These are phyloP conservation scores for Cephus pygmeus DNA, from an alignment of 2,888 invertebrate species.

Conservation along the genomic window DNA sequence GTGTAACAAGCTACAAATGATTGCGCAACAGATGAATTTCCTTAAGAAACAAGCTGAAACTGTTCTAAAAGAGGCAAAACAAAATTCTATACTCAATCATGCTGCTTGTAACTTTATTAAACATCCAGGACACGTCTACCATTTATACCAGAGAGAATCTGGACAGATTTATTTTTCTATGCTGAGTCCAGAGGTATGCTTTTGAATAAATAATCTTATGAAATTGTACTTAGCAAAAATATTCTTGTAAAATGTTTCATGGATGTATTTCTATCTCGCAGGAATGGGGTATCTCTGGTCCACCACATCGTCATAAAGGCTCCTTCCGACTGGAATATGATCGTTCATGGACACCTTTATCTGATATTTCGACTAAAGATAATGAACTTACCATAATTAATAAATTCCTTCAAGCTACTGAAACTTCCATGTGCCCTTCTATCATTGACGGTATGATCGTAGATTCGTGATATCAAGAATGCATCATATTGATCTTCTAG, in stretches of 20 bases:
- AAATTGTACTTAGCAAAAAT: neutral
- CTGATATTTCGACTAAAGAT: constrained; percentile 63
- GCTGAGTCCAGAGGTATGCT: constrained; percentile 76
- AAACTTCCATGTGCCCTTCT: constrained; percentile 18
- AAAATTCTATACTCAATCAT: constrained; percentile 73
- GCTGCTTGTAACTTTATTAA: constrained; percentile 81
- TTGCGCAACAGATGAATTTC: constrained; percentile 78
- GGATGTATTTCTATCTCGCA: constrained; percentile 56
- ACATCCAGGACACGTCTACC: constrained; percentile 77
- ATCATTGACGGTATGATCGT: constrained; percentile 8
- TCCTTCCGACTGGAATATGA: constrained; percentile 77
- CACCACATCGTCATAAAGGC: constrained; percentile 73
- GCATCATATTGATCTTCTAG: neutral
- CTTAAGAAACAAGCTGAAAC: constrained; percentile 74
- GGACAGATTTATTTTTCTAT: constrained; percentile 81
- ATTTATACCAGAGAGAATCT: constrained; percentile 74
- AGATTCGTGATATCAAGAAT: constrained; percentile 8
- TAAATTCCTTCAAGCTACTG: constrained; percentile 33
- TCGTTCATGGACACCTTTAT: constrained; percentile 76
- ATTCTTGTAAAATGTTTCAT: neutral
- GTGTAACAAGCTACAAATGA: constrained; percentile 74
- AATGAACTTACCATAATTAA: constrained; percentile 43
- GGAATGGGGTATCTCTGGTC: constrained; percentile 75
- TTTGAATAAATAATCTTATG: constrained; percentile 2
- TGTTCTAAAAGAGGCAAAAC: constrained; percentile 72